Percentiles rank a stretch among this genome's conserved stretches.
Evolutionary conservation across 2,888 invertebrate genomes (phyloP).

Genomic region (Chloroclystis v-ata): DNA sequence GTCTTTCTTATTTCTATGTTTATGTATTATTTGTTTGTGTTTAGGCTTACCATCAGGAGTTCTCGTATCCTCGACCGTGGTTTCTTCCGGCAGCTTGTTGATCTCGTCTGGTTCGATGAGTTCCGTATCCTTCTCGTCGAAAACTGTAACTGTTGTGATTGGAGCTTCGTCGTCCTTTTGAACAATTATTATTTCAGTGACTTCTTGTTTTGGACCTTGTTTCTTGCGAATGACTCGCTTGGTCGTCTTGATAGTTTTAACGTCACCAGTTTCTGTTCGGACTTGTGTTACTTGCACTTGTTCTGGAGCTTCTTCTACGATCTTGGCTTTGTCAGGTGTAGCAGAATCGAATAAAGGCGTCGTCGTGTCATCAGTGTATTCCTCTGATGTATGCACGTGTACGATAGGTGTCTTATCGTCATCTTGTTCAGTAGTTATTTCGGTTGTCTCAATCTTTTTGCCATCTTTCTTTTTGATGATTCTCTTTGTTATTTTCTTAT

Average conservation of each 20-base stretch:
- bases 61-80: constrained; percentile 25
- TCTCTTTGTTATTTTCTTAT: constrained; percentile 48
- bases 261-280: constrained; percentile 34
- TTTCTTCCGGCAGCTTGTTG: constrained; percentile 39
- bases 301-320: constrained; percentile 50
- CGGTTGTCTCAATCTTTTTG: constrained; percentile 36
- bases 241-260: constrained; percentile 22
- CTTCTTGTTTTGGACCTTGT: constrained; percentile 26
- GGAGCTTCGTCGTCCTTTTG: constrained; percentile 23
- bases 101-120: constrained; percentile 16
- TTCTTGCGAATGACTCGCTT: constrained; percentile 22
- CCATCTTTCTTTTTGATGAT: constrained; percentile 57
- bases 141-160: constrained; percentile 20
- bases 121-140: constrained; percentile 39
- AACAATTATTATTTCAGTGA: constrained; percentile 32
- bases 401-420: constrained; percentile 39
- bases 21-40: constrained; percentile 27
- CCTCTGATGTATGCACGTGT: constrained; percentile 33
- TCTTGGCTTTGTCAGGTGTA: constrained; percentile 24
- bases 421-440: constrained; percentile 52
- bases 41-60: constrained; percentile 32
- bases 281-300: constrained; percentile 41
- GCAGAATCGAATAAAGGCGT: constrained; percentile 26
- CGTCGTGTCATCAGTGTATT: constrained; percentile 32
- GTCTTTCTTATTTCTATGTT: background rate